These are phyloP conservation scores for Aspidoscelis tigris DNA, from an alignment of 2,113 vertebrate genomes.

Conservation along the genomic window DNA sequence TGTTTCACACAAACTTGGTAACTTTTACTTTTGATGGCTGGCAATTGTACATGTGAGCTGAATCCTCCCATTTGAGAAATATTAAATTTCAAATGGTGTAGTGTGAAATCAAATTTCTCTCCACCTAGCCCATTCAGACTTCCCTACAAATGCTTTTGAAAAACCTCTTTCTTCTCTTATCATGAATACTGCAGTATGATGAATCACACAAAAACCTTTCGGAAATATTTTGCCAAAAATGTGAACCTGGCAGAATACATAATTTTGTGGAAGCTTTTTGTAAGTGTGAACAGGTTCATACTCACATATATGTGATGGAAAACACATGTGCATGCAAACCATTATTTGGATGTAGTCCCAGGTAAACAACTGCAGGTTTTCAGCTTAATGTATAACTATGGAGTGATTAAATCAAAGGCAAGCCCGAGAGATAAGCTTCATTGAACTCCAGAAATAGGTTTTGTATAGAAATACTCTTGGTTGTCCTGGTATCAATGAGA, in stretches of 20 bases:
- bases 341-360: background rate
- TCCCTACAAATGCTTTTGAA: too few species aligned
- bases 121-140: too few species aligned
- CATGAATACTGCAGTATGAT: too few species aligned
- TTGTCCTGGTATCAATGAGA: background rate
- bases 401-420: background rate
- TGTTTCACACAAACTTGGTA: background rate
- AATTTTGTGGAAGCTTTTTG: too few species aligned
- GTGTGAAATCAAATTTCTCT: background rate
- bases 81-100: background rate
- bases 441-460: background rate
- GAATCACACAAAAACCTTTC: too few species aligned
- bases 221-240: too few species aligned
- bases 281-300: too few species aligned
- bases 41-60: background rate
- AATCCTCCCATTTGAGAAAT: background rate
- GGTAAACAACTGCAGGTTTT: background rate
- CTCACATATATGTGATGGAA: background rate
- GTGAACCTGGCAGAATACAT: too few species aligned
- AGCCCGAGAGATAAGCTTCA: background rate
- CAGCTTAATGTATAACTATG: background rate
- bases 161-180: too few species aligned
- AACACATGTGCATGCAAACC: background rate
- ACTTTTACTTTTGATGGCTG: background rate
- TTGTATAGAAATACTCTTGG: background rate